Evolutionary conservation across 2,113 vertebrate genomes (phyloP).

Genomic region (Syngnathoides biaculeatus): DNA sequence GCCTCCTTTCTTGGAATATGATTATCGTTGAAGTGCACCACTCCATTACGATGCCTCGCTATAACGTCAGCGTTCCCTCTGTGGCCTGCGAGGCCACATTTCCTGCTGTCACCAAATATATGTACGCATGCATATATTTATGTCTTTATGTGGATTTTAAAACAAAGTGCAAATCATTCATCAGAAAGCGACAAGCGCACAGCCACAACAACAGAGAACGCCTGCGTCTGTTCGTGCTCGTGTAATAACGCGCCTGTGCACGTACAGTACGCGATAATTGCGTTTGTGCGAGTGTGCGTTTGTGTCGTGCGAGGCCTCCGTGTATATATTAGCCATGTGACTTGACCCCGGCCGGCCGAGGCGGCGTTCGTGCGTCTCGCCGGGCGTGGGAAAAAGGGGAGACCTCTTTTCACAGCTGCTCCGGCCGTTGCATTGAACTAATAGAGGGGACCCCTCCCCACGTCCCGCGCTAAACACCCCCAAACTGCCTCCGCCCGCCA

Average conservation of each 20-base stretch:
- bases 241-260: constrained; percentile 64
- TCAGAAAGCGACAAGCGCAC: not conserved
- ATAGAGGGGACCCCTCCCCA: constrained; percentile 70
- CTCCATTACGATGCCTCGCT: not conserved
- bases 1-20: constrained; percentile 50
- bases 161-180: not conserved
- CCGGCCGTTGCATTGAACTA: constrained; percentile 82
- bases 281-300: constrained; percentile 62
- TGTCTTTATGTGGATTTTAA: not conserved
- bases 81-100: not conserved
- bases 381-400: constrained; percentile 91
- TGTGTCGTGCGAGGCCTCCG: constrained; percentile 77
- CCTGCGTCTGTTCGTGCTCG: constrained; percentile 53
- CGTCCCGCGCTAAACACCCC: constrained; percentile 40
- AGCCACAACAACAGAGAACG: not conserved
- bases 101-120: not conserved
- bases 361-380: constrained; percentile 71
- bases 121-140: not conserved
- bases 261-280: constrained; percentile 76
- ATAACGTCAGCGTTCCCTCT: constrained; percentile 10
- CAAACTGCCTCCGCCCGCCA: constrained; percentile 31
- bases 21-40: constrained; percentile 46
- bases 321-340: constrained; percentile 82
- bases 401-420: constrained; percentile 91
- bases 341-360: constrained; percentile 82